Base-by-base conservation (phyloP, 64 coral and sea anemone genomes). In the Stichodactyla helianthus region DNA sequence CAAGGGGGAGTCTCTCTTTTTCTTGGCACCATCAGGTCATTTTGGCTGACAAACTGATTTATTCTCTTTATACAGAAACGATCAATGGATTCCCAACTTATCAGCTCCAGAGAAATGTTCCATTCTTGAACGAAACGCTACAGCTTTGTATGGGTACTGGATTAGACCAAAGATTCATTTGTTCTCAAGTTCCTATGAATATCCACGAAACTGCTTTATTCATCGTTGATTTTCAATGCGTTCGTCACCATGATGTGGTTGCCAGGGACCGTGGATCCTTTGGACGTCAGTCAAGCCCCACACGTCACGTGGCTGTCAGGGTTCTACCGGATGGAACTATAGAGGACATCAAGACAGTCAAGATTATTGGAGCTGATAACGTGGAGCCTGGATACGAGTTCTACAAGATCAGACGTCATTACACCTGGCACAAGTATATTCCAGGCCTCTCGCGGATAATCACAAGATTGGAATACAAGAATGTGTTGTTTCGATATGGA, bases 261-360 rank as follows among this genome's bases (percentile, higher is more conserved):
- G 78, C 78, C 6, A 84, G 27, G 27, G 59, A 58, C n/a, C 16
- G 16, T 7, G 83, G 83, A 18, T 84, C 53, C 23, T 84, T 84
- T 50, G 83, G 83, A 7, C 83, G 83, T 1, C 83, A 84, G 3
- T 84, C 83, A 84, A 84, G 83, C 59, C 83, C 83, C 3, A 60
- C 83, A 0, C 52, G 83, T 53, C 59, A 60, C 55, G 59, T 84
- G 19, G 59, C 83, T 63, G 7, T 63, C 9, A 84, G 51, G 22
- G 27, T 84, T 4, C 16, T 44, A 27, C 54, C 27, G 17, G 83
- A 84, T 84, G 53, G 83, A 5, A 60, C 54, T 5, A 51, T 84
- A 17, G 59, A 60, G 28, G 83, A 84, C 14, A 84, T 84, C 11
- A 84, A 58, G 27, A 84, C 83, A 22, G 18, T 84, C 25, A 84